Conservation (phyloP, 1,140 invertebrate species). For the Temnothorax nylanderi region DNA sequence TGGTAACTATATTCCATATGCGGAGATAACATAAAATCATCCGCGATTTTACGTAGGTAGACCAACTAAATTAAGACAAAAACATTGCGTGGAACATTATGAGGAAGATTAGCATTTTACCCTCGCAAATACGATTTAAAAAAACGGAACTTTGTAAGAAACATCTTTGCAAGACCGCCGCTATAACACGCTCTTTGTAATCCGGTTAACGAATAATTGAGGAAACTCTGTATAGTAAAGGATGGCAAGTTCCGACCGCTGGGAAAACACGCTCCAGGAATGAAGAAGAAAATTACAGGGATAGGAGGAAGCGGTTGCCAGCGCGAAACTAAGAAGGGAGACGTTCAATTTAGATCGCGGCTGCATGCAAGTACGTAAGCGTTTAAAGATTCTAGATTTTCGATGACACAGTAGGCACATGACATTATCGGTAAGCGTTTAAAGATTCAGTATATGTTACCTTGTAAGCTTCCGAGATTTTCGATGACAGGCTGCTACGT, state of each 20-base stretch:
- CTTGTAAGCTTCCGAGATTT: no score
- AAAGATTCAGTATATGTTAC: no score
- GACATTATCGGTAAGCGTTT: no score
- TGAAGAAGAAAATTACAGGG: conserved; percentile 41
- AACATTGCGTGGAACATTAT: background rate
- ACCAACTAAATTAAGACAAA: conserved; percentile 2
- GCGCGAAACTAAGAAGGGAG: conserved; percentile 7
- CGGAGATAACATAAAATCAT: background rate
- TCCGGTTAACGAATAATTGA: conserved; percentile 57
- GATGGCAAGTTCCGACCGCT: conserved; percentile 14
- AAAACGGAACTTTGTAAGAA: conserved; percentile 27
- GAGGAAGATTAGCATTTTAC: conserved; percentile 30
- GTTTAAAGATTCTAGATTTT: conserved; percentile 87
- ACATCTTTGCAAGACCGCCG: background rate
- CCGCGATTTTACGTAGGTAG: background rate
- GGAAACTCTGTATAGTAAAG: conserved; percentile 43
- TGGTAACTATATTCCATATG: background rate
- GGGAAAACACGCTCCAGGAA: conserved; percentile 27
- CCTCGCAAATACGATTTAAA: conserved; percentile 26
- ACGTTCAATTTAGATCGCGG: conserved; percentile 2
- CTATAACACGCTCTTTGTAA: conserved; percentile 35
- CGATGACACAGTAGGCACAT: conserved; percentile 95
- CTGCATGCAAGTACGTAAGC: background rate
- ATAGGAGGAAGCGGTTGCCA: conserved; percentile 31
- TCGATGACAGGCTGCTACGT: conserved; percentile 93